Base-by-base conservation (phyloP, 2,888 invertebrate genomes). In the Mythimna ferrago region DNA sequence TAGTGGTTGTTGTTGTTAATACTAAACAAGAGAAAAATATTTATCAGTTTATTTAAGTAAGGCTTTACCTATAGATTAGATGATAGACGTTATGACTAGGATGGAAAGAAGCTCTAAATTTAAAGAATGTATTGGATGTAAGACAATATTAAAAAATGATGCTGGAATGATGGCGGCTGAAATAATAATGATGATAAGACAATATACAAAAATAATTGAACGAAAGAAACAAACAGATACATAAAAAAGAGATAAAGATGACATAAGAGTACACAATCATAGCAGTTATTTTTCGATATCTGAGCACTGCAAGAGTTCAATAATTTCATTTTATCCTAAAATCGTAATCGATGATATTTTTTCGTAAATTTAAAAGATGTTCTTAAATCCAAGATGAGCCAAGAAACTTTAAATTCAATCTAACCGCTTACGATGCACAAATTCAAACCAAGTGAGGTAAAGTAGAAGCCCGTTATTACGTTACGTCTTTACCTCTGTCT, bases 1-100 rank as follows among this genome's bases (percentile, higher is more conserved):
- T 81, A 77, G 93, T 93, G 86, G 88, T 76, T 60, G 94, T 94
- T 21, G 95, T 95, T 54, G 95, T 95, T 57, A 95, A 78, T 86
- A 95, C 95, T 95, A 86, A 44, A 71, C 32, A 71, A 65, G 54
- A 56, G 72, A 10, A 66, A 57, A 67, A 35, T 57, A 19, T 9
- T 10, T 4, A 10, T 48, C 9, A 6, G 2, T 1, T 26, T 10
- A 63, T 63, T 48, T 10, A n/a, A 19, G 3, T 41, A 6, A 6
- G 41, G 14, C 26, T 26, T 26, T 6, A 51, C 51, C 6, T 51
- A 7, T 51, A 6, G 48, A 51, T 19, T 19, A 19, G 48, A 6
- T 6, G 6, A 51, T 51, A 51, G 19, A 19, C 19, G 16, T 51
- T 19, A 51, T 19, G 19, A 6, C 19, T 51, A 51, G 19, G 19